phyloP scores from a whole-genome alignment of 2,888 invertebrate species.

The Eulithis testata region DNA sequence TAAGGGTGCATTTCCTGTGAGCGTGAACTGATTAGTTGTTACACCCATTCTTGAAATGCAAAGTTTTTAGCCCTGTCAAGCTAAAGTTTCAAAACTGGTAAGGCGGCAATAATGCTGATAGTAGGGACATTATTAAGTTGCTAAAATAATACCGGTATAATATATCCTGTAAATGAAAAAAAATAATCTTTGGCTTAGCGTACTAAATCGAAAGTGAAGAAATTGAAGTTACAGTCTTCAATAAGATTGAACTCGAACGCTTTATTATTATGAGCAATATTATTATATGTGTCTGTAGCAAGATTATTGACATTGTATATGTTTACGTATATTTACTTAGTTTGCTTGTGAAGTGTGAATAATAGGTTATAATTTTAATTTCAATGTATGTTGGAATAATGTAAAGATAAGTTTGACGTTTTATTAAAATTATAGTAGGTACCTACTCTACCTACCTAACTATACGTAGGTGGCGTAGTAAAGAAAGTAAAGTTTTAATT shows the following conservation, averaged over 20 bases:
- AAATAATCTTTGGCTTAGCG: too few relatives aligned
- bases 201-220: neutral
- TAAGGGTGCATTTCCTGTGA: too few relatives aligned
- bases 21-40: too few relatives aligned
- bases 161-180: too few relatives aligned
- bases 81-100: too few relatives aligned
- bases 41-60: too few relatives aligned
- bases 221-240: neutral
- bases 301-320: neutral
- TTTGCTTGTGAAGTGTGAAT: conserved; percentile 31
- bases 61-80: too few relatives aligned
- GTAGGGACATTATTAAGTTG: neutral
- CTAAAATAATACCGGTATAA: too few relatives aligned
- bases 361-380: conserved; percentile 15
- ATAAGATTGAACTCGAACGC: neutral
- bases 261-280: conserved; percentile 1
- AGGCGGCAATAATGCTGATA: too few relatives aligned
- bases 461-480: too few relatives aligned
- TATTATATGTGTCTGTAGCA: conserved; percentile 4
- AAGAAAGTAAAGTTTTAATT: neutral
- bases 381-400: conserved; percentile 19
- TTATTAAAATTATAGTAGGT: conserved; percentile 21
- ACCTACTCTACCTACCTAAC: too few relatives aligned
- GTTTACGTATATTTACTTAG: neutral
- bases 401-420: conserved; percentile 25